Evolutionary conservation across 2,113 vertebrate genomes (phyloP), one percentile per base, ranked within the genome.

Genomic region (Pollachius pollachius): DNA sequence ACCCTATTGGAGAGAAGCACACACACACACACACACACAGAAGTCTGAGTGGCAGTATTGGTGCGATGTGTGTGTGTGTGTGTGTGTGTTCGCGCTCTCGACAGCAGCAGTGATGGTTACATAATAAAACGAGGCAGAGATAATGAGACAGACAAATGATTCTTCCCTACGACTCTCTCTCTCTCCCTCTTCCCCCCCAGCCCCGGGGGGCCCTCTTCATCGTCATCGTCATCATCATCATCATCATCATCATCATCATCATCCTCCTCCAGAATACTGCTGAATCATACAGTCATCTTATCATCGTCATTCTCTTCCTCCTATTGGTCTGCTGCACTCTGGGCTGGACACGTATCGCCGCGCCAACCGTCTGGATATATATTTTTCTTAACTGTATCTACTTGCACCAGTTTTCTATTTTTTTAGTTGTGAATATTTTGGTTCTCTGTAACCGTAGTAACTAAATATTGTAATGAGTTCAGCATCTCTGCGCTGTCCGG

Each of bases 81-180:
- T 17, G 37, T 41, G 54, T 57, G 54, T 57, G 12, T 17, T 2
- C 1, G 54, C 13, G 15, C 54, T 41, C 13, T 59, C 2, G n/a
- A 65, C 65, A 52, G 58, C 65, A 48, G 65, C 72, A 34, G 7
- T 15, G n/a, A 27, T 64, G 75, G 76, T 89, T 86, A 79, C 80
- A 83, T 89, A 87, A 89, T 87, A 67, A 83, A 87, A 85, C 70
- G 74, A 91, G 83, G 71, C 74, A 68, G 81, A 72, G 80, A 74
- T 88, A 89, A 91, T 85, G 90, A 88, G 84, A 85, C 77, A 81
- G 81, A 75, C 71, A 77, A 75, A 81, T 78, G 71, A 67, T 72
- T 71, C 54, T 67, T 75, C 73, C 54, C 71, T 65, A 69, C 60
- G 65, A 54, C 52, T n/a, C 52, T 16, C 56, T 37, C 37, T 52